Evolutionary conservation across 2,888 invertebrate species (phyloP), one percentile per base, ranked within the genome.

Genomic region (Scaptomyza caliginosa): DNA sequence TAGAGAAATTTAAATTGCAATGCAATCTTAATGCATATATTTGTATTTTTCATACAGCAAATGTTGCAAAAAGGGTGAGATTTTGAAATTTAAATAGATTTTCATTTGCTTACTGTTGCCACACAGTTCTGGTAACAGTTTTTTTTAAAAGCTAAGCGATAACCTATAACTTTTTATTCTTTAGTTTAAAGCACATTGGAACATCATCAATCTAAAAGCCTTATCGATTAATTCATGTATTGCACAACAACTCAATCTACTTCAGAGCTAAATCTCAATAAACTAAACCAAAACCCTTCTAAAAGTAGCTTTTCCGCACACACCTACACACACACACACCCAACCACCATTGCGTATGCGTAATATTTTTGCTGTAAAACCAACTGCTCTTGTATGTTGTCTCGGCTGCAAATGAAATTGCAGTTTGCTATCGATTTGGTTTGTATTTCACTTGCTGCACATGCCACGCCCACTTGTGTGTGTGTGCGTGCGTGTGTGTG

Each of bases 341-440:
- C 17, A 1, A 10, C n/a, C 4, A n/a, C 4, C 62, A 13, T 19
- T 23, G 64, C 60, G 63, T 63, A 63, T 64, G 52, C 54, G 42
- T 63, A 26, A 63, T 63, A 64, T 43, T 52, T 36, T 40, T 40
- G 34, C 34, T 6, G 34, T 30, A 26, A 42, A 60, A 62, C 39
- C 59, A 62, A 62, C 19, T 62, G 32, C 34, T 36, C 13, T 13
- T 32, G 13, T 32, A 2, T 13, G 51, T 64, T 50, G 62, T 17
- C 58, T 60, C 16, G 62, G 24, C 48, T 62, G 49, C 51, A 63
- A 64, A 64, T 63, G 42, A 64, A 64, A 45, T 46, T 43, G 56
- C 42, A 65, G 42, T 42, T 54, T 40, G 63, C 38, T 36, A 65
- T 66, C 45, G 63, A 65, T 64, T 64, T 65, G 66, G 54, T 46